Evolutionary conservation across 2,888 invertebrate genomes (phyloP).

Genomic region (Syritta pipiens): DNA sequence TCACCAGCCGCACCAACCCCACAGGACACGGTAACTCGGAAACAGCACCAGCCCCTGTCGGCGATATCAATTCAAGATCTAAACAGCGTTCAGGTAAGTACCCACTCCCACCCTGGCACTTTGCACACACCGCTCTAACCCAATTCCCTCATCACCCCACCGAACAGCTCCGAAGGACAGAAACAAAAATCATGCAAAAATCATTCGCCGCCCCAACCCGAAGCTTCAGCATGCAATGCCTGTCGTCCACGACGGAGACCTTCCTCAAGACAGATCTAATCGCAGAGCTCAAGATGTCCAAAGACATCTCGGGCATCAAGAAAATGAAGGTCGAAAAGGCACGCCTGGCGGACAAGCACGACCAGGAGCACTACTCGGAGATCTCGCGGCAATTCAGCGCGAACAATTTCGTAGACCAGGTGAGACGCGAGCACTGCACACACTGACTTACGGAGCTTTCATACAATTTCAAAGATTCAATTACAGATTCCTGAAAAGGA

Average conservation of each 20-base stretch:
- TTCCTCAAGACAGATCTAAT: constrained; percentile 92
- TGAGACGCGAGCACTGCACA: constrained; percentile 82
- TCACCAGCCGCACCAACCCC: constrained; percentile 76
- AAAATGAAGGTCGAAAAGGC: constrained; percentile 94
- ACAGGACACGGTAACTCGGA: constrained; percentile 80
- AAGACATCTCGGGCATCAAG: constrained; percentile 95
- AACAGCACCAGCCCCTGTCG: constrained; percentile 88
- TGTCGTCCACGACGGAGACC: constrained; percentile 84
- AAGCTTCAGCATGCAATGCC: constrained; percentile 87
- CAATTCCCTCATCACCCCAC: not conserved
- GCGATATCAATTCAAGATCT: constrained; percentile 93
- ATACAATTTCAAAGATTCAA: constrained; percentile 75
- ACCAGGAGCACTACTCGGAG: constrained; percentile 91
- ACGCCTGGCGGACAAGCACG: constrained; percentile 89
- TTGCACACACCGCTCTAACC: not conserved
- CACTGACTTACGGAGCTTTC: constrained; percentile 62
- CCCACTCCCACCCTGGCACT: too few species aligned
- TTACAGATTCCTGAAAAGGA: constrained; percentile 93
- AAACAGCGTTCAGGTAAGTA: constrained; percentile 84
- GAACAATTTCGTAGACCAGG: constrained; percentile 94
- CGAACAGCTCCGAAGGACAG: constrained; percentile 84
- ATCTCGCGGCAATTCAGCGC: constrained; percentile 91
- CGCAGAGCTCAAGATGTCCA: constrained; percentile 94
- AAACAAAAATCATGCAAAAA: constrained; percentile 86
- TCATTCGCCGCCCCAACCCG: constrained; percentile 91